Evolutionary conservation across 23 tunicate species (phyloP).

Genomic region (Trididemnum clinides): DNA sequence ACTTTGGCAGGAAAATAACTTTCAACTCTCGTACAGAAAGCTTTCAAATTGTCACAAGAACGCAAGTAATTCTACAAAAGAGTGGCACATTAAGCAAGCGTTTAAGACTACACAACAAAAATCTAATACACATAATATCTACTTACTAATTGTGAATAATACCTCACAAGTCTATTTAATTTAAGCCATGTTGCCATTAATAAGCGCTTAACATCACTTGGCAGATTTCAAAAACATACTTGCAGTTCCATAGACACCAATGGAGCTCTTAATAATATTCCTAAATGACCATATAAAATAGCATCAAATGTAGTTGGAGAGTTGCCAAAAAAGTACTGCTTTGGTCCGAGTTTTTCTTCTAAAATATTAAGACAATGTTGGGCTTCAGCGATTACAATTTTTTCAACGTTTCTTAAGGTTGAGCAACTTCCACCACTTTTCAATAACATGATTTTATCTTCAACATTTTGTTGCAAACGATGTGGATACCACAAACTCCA

Average conservation of each 20-base stretch:
- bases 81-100: no score
- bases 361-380: slow-evolving; percentile 51
- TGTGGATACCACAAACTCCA: slow-evolving; percentile 74
- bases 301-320: slow-evolving; percentile 89
- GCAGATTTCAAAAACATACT: no score
- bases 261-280: slow-evolving; percentile 60
- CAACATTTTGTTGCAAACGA: slow-evolving; percentile 21
- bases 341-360: slow-evolving; percentile 41
- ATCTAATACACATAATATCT: no score
- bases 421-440: background rate
- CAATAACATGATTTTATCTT: background rate
- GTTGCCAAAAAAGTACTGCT: slow-evolving; percentile 65
- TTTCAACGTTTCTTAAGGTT: slow-evolving; percentile 28
- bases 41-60: slow-evolving; percentile 57
- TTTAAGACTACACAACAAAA: no score
- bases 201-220: no score
- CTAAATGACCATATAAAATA: slow-evolving; percentile 66
- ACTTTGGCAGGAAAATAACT: slow-evolving; percentile 13
- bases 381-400: slow-evolving; percentile 43
- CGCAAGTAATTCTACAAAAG: slow-evolving; percentile 56
- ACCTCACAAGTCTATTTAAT: no score
- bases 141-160: no score
- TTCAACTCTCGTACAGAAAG: slow-evolving; percentile 50
- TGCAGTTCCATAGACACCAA: slow-evolving; percentile 72
- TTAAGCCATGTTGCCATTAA: no score